Base-by-base conservation (phyloP, 1,140 invertebrate species). In the Aleiodes sp. region DNA sequence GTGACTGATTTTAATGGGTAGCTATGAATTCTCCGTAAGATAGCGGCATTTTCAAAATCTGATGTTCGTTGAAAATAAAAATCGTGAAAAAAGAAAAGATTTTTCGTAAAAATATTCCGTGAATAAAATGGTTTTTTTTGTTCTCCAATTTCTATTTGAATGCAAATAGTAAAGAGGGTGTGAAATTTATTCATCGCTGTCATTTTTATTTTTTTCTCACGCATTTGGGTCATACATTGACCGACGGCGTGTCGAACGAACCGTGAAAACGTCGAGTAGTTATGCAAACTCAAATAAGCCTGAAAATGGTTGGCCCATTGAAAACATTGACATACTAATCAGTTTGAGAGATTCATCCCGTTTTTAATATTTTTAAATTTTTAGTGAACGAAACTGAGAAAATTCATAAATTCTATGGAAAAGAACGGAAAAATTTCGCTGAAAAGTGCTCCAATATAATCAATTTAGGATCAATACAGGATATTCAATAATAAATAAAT, bases 131-230 rank as follows among this genome's bases (percentile, higher is more conserved):
- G n/a, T n/a, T n/a, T n/a, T n/a, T n/a, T n/a, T n/a, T n/a, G n/a
- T n/a, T n/a, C n/a, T n/a, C n/a, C n/a, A n/a, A n/a, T n/a, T n/a
- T n/a, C n/a, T n/a, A n/a, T n/a, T n/a, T n/a, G n/a, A n/a, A n/a
- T n/a, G n/a, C n/a, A n/a, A n/a, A n/a, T n/a, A n/a, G n/a, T n/a
- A 52, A 19, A 57, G 12, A 65, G 29, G 35, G 28, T 41, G 24
- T 70, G 35, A 64, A 68, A 75, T 70, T 62, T 56, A 77, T 79
- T 83, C 76, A 78, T 78, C 72, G 65, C 19, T 66, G 52, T 46
- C 75, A 77, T 35, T 83, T 81, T 8, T 52, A 24, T 52, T 52
- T 77, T 82, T 85, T 84, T 84, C 81, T 84, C 83, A 84, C 80
- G 80, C 26, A 28, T 68, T 64, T 10, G 61, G 35, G 56, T 43